Conservation (phyloP, 2,113 vertebrate species). For the Leuciscus idus region DNA sequence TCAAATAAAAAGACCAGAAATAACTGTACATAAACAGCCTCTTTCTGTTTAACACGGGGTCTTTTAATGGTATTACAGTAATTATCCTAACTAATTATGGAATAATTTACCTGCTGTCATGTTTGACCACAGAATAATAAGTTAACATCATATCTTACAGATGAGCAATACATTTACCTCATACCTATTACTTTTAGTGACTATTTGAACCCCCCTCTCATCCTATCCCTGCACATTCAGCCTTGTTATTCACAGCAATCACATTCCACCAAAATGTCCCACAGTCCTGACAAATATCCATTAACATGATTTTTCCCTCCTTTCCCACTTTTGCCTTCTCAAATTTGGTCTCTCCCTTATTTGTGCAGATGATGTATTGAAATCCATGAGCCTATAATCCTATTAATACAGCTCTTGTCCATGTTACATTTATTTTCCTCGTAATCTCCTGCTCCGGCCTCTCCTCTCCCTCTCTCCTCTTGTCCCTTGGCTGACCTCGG, state of each 20-base stretch:
- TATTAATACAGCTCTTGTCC: slow-evolving; percentile 89
- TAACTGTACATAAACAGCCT: background rate
- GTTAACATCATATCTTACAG: background rate
- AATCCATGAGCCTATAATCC: slow-evolving; percentile 86
- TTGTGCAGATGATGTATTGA: slow-evolving; percentile 75
- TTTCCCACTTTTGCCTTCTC: slow-evolving; percentile 62
- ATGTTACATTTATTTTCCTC: slow-evolving; percentile 86
- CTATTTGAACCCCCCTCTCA: background rate
- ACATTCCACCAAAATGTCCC: slow-evolving; percentile 46
- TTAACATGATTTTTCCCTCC: slow-evolving; percentile 46
- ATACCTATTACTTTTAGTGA: background rate
- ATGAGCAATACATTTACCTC: background rate
- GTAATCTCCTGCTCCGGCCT: slow-evolving; percentile 80
- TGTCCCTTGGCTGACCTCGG: slow-evolving; percentile 86
- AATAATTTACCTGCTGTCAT: background rate
- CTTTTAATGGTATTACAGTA: too few relatives aligned
- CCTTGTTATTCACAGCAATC: slow-evolving; percentile 30
- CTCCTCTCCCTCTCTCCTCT: slow-evolving; percentile 69
- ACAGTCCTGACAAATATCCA: slow-evolving; percentile 70
- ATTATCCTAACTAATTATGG: background rate
- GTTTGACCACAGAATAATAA: background rate
- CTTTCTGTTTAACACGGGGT: too few relatives aligned
- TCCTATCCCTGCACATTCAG: background rate
- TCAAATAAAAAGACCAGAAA: background rate
- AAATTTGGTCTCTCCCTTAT: slow-evolving; percentile 70